phyloP scores from a whole-genome alignment of 2,113 vertebrate genomes.

The Dolichallabes microphthalmus region DNA sequence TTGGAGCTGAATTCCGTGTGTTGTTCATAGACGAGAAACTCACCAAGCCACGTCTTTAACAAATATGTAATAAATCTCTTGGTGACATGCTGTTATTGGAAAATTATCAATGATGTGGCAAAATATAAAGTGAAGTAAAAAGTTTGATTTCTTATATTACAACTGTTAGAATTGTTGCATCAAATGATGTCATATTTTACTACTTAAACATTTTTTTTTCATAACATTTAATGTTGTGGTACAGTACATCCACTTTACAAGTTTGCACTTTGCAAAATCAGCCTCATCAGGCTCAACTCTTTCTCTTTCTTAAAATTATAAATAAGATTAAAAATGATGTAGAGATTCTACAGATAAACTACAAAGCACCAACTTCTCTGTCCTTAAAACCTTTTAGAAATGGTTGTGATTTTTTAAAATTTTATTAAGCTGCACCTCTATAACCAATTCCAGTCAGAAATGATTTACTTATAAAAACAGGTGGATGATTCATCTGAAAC shows the following conservation, averaged over 20 bases:
- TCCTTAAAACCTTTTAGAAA: background rate
- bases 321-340: background rate
- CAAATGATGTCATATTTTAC: background rate
- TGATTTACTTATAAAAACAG: background rate
- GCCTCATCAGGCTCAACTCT: background rate
- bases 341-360: background rate
- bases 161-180: background rate
- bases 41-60: background rate
- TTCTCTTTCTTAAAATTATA: background rate
- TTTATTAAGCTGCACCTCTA: background rate
- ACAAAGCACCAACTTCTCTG: background rate
- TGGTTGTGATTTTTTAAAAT: background rate
- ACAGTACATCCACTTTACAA: background rate
- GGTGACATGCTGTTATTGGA: background rate
- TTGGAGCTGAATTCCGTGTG: too few relatives aligned
- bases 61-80: background rate
- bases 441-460: background rate
- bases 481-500: background rate
- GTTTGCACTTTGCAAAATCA: too few relatives aligned
- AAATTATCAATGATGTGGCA: background rate
- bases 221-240: background rate
- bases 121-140: background rate
- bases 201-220: background rate
- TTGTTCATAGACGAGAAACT: too few relatives aligned
- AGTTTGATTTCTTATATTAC: background rate